Evolutionary conservation across 2,113 vertebrate genomes (phyloP).

Genomic region (Aegithalos caudatus): DNA sequence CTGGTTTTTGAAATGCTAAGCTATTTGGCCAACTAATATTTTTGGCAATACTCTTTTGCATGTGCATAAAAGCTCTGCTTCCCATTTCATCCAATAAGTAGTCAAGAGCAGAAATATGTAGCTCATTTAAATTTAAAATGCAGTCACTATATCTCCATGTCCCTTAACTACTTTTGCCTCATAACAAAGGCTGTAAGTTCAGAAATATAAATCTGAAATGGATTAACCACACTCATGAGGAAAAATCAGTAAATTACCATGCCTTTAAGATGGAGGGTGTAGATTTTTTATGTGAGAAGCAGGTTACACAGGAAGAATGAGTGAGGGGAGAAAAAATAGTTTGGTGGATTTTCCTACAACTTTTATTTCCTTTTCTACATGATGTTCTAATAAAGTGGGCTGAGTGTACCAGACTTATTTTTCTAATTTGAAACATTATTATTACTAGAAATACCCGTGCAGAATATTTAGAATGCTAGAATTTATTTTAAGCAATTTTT

Average conservation of each 20-base stretch:
- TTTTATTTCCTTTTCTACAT: not conserved
- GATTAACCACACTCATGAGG: not conserved
- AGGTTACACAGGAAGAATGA: not conserved
- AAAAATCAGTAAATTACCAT: not conserved
- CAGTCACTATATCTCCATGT: not conserved
- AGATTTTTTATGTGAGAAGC: not conserved
- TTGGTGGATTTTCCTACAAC: not conserved
- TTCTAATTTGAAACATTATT: not conserved
- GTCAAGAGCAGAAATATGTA: not conserved
- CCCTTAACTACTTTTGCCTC: not conserved
- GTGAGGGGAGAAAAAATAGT: rapidly evolving
- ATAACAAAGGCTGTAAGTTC: not conserved
- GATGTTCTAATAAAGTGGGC: not conserved
- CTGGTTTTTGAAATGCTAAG: not conserved
- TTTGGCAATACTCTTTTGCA: not conserved
- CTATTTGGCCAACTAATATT: not conserved
- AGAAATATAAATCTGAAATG: not conserved
- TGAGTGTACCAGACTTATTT: not conserved
- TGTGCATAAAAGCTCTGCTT: not conserved
- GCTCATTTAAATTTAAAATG: not conserved
- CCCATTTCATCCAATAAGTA: not conserved
- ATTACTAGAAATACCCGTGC: not conserved
- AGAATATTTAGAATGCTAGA: not conserved
- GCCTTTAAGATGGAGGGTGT: not conserved
- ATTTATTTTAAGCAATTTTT: not conserved